Evolutionary conservation across 30 jellyfish, hydroid and myxozoan genomes (phyloP).

Genomic region (Sanderia malayensis): DNA sequence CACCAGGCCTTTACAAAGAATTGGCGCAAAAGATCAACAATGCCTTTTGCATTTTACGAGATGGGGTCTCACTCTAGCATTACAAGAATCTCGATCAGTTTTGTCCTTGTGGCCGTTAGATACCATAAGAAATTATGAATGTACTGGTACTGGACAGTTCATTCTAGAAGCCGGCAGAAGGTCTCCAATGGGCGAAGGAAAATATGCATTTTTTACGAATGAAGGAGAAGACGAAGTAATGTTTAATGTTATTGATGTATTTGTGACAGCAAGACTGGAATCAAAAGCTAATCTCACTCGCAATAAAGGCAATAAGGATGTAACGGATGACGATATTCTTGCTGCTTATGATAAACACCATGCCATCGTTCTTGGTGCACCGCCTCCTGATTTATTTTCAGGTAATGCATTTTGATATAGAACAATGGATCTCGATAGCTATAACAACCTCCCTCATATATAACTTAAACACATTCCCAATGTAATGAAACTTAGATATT

Average conservation of each 20-base stretch:
- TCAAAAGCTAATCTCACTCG: constrained; percentile 67
- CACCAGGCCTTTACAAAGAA: constrained; percentile 71
- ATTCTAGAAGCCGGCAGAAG: constrained; percentile 89
- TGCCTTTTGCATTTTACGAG: constrained; percentile 85
- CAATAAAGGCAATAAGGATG: constrained; percentile 19
- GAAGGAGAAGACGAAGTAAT: constrained; percentile 88
- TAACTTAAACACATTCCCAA: too few species aligned
- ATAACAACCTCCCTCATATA: too few species aligned
- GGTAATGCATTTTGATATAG: constrained; percentile 11
- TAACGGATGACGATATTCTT: constrained; percentile 78
- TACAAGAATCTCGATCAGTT: constrained; percentile 87
- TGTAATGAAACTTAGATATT: too few species aligned
- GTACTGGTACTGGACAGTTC: constrained; percentile 83
- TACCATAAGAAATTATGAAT: constrained; percentile 86
- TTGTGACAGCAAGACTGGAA: constrained; percentile 73
- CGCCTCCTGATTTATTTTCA: constrained; percentile 39
- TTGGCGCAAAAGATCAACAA: constrained; percentile 90
- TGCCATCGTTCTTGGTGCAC: constrained; percentile 56
- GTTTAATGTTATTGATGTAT: constrained; percentile 85
- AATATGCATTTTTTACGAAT: constrained; percentile 65
- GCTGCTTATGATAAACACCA: constrained; percentile 80
- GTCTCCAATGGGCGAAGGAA: constrained; percentile 97
- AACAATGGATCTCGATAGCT: too few species aligned
- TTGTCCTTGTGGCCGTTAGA: constrained; percentile 92
- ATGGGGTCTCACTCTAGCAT: constrained; percentile 95